Base-by-base conservation (phyloP, 1,140 invertebrate genomes). In the Pomacea maculata region DNA sequence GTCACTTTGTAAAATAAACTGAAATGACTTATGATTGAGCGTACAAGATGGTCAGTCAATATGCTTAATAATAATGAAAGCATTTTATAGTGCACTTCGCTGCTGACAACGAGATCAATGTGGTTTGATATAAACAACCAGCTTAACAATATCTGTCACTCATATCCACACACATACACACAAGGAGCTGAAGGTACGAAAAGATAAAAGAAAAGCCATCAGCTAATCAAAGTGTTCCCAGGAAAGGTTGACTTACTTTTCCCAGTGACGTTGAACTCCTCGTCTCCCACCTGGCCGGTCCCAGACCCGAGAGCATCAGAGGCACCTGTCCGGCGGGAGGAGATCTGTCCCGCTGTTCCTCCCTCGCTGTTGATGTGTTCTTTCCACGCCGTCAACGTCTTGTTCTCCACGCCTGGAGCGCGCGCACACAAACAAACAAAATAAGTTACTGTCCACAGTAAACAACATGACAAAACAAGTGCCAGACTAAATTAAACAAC, bases 181-280 rank as follows among this genome's bases (percentile, higher is more conserved):
- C 71, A 45, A n/a, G 52, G 3, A 45, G 15, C 4, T 52, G 52
- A 34, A 54, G 14, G 61, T 52, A 57, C 73, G 34, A 34, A n/a
- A 65, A 65, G 17, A 65, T 65, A 65, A 65, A 65, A 45, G 34
- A 45, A 45, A 45, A 4, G 34, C 34, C 25, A 34, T 4, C 72
- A 55, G 1, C 17, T 19, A 45, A 11, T 9, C 45, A 45, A 34
- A 73, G 12, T 54, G 45, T 25, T 57, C 25, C 73, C 61, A 57
- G 17, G n/a, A 25, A 54, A 14, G 72, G 70, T 25, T n/a, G 19
- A 70, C 77, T 78, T 45, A 78, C 77, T 78, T n/a, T 21, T 54
- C n/a, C 77, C 77, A 11, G 15, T 54, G 45, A 78, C 77, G 45
- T 78, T n/a, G 45, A 78, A 78, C 65, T 70, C 65, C 29, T 78